Conservation (phyloP, 2,888 invertebrate species). For the Helicoverpa assulta region DNA sequence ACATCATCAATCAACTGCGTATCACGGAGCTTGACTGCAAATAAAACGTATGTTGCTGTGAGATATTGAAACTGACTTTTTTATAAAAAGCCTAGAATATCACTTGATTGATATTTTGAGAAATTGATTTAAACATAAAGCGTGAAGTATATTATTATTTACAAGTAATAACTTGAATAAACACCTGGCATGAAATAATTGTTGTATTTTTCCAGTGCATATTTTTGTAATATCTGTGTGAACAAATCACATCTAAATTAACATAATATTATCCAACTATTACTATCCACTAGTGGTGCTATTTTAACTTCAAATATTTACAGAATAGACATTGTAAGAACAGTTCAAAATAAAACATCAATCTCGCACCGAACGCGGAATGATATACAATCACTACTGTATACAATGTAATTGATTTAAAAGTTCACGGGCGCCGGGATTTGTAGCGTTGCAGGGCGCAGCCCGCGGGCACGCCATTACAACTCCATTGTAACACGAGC, state of each 20-base stretch:
- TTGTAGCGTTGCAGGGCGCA: slow-evolving; percentile 19
- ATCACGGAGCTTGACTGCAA: slow-evolving; percentile 39
- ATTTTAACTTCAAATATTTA: no score
- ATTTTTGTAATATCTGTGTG: no score
- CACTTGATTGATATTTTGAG: no score
- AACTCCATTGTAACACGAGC: slow-evolving; percentile 38
- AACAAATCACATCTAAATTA: no score
- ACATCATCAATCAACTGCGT: slow-evolving; percentile 73
- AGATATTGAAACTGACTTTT: neutral
- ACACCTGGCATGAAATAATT: no score
- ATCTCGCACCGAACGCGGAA: slow-evolving; percentile 1
- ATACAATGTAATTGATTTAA: slow-evolving; percentile 67
- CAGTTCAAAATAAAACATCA: neutral
- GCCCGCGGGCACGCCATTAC: slow-evolving; percentile 4
- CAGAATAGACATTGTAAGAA: neutral
- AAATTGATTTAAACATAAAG: no score
- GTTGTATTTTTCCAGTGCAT: no score
- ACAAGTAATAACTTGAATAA: no score
- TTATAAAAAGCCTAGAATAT: no score
- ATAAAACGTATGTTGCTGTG: slow-evolving; percentile 39
- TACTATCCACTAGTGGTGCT: no score
- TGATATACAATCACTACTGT: slow-evolving; percentile 43
- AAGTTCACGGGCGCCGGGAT: slow-evolving; percentile 56
- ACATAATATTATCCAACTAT: no score
- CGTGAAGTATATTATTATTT: no score